phyloP scores from a whole-genome alignment of 2,888 invertebrate species.

The Chrysomela aeneicollis region DNA sequence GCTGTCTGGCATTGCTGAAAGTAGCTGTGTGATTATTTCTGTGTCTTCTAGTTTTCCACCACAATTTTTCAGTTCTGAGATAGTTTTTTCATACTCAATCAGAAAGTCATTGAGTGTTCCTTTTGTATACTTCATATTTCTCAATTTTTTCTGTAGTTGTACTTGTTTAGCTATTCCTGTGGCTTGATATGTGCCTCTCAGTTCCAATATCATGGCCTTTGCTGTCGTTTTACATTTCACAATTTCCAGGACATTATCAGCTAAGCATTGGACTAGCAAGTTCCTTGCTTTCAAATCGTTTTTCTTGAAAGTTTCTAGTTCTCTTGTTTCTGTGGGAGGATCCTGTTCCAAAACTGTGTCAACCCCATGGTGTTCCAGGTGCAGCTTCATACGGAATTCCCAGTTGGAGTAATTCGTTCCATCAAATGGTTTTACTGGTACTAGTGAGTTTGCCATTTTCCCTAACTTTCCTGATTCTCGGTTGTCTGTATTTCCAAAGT shows the following conservation, averaged over 20 bases:
- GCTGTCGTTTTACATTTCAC: not conserved
- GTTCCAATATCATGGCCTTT: not conserved
- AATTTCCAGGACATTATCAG: conserved; percentile 14
- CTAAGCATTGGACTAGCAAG: not conserved
- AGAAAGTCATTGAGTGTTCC: conserved; percentile 4
- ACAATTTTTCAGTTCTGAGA: conserved; percentile 1
- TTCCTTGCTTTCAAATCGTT: conserved; percentile 1
- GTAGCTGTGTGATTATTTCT: not conserved
- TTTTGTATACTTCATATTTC: conserved; percentile 20
- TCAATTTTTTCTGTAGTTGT: conserved; percentile 22
- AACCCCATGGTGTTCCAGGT: not conserved
- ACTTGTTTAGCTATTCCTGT: conserved; percentile 18
- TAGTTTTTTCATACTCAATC: conserved; percentile 8
- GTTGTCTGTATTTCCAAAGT: too few relatives aligned
- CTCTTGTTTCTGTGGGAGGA: not conserved
- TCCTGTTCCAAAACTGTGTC: not conserved
- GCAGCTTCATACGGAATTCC: conserved; percentile 4
- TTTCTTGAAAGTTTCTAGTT: conserved; percentile 1
- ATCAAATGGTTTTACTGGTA: conserved; percentile 17
- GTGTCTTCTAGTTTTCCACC: conserved; percentile 2
- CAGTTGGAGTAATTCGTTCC: conserved; percentile 1
- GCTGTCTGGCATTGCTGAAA: conserved; percentile 17
- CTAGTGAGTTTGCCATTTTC: too few relatives aligned
- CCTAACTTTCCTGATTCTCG: too few relatives aligned
- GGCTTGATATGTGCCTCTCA: not conserved